Evolutionary conservation across 2,888 invertebrate species (phyloP).

Genomic region (Laothoe populi): DNA sequence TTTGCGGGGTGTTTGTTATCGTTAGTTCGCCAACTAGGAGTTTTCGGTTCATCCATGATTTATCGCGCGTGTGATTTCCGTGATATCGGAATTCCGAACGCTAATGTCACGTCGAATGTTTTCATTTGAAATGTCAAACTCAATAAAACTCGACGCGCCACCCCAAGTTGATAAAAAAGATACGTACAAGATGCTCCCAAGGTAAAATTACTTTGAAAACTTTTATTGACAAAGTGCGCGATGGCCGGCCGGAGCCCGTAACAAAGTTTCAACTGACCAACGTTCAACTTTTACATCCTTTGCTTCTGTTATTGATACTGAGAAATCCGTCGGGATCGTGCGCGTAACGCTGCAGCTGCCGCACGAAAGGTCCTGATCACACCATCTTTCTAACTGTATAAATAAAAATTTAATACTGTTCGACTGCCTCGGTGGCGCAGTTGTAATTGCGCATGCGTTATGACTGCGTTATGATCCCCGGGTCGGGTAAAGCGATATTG

Average conservation of each 20-base stretch:
- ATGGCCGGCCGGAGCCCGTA: slow-evolving; percentile 57
- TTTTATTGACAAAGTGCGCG: slow-evolving; percentile 74
- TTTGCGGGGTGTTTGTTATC: slow-evolving; percentile 71
- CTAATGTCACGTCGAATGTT: slow-evolving; percentile 37
- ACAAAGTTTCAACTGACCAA: slow-evolving; percentile 70
- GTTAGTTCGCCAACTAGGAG: slow-evolving; percentile 50
- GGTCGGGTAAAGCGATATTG: too few relatives aligned
- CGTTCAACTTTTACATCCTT: slow-evolving; percentile 64
- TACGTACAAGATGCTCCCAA: slow-evolving; percentile 59
- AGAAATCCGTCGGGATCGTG: slow-evolving; percentile 48
- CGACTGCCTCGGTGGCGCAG: too few relatives aligned
- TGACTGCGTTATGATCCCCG: too few relatives aligned
- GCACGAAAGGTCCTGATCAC: slow-evolving; percentile 56
- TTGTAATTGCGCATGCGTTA: too few relatives aligned
- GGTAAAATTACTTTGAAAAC: slow-evolving; percentile 69
- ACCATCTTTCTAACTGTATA: slow-evolving; percentile 53
- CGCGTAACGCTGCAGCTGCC: slow-evolving; percentile 63
- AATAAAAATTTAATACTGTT: too few relatives aligned
- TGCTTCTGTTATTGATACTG: slow-evolving; percentile 72
- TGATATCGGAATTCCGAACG: slow-evolving; percentile 42
- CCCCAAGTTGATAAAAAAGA: slow-evolving; percentile 64
- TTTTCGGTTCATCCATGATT: slow-evolving; percentile 15
- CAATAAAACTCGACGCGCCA: slow-evolving; percentile 52
- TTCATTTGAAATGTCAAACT: slow-evolving; percentile 47
- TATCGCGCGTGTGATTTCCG: slow-evolving; percentile 7